Evolutionary conservation across 2,888 invertebrate genomes (phyloP).

Genomic region (Unio delphinus): DNA sequence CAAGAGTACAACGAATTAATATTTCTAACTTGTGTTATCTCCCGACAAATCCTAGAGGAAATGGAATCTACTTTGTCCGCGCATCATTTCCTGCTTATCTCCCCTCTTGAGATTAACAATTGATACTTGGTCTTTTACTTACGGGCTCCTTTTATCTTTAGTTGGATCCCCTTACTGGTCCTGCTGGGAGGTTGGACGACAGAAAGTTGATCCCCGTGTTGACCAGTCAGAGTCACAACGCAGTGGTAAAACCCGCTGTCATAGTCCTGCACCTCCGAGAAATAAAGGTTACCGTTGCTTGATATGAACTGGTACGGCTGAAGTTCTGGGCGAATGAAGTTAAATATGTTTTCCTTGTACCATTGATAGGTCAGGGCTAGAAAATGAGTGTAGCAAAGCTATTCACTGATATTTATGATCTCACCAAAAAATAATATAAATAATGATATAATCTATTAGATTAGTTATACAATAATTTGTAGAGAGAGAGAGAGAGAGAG

Average conservation of each 20-base stretch:
- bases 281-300: constrained; percentile 92
- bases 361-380: constrained; percentile 38
- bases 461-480: too few species aligned
- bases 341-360: constrained; percentile 71
- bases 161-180: constrained; percentile 45
- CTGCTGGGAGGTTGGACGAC: constrained; percentile 41
- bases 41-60: too few species aligned
- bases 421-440: neutral
- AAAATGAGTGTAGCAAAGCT: constrained; percentile 5
- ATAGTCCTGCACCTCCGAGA: constrained; percentile 91
- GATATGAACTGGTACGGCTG: constrained; percentile 88
- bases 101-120: too few species aligned
- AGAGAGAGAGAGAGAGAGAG: too few species aligned
- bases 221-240: constrained; percentile 43
- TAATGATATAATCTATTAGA: too few species aligned
- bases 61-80: too few species aligned
- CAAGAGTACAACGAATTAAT: too few species aligned
- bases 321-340: constrained; percentile 89
- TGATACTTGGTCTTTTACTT: constrained; percentile 6
- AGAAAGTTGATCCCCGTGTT: constrained; percentile 28
- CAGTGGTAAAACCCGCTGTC: constrained; percentile 56
- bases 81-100: too few species aligned
- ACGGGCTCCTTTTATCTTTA: constrained; percentile 45
- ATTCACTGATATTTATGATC: neutral
- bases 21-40: too few species aligned